A percentile compares a stretch with the other conserved stretches of the same genome.
phyloP scores from a whole-genome alignment of 2,113 vertebrate genomes.

The Equus przewalskii region DNA sequence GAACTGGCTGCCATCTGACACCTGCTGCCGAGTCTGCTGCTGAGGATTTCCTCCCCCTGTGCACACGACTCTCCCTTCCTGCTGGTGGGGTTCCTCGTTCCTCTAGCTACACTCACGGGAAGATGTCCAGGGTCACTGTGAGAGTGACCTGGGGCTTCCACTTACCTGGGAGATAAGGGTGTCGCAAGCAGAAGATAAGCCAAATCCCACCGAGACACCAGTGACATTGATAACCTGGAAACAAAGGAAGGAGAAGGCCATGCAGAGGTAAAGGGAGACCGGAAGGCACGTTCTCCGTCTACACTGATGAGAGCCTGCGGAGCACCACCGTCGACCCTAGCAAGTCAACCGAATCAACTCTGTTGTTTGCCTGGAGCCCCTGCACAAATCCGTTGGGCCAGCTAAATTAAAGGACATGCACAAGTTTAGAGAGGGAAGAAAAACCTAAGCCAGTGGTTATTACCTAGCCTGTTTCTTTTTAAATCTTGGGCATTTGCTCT shows the following conservation, averaged over 20 bases:
- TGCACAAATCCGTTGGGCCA: too few species aligned
- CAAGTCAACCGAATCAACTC: not conserved
- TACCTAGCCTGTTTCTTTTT: not conserved
- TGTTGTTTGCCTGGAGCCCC: not conserved
- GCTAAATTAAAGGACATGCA: not conserved
- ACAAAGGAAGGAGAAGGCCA: conserved; percentile 43
- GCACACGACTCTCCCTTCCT: not conserved
- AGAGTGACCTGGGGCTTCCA: not conserved
- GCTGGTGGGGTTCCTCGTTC: too few species aligned
- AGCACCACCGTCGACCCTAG: too few species aligned
- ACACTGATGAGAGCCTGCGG: accelerated
- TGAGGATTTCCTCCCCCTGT: not conserved
- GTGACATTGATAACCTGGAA: conserved; percentile 93
- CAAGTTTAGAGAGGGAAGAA: not conserved
- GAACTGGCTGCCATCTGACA: accelerated
- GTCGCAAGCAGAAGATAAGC: conserved; percentile 93
- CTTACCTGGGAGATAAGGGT: conserved; percentile 96
- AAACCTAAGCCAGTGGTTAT: not conserved
- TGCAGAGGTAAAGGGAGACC: not conserved
- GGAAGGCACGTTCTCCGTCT: not conserved
- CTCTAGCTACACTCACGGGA: not conserved
- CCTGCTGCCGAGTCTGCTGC: too few species aligned
- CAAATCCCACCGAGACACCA: conserved; percentile 91
- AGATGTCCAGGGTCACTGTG: not conserved
- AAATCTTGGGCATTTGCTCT: not conserved